A percentile compares a stretch with the other conserved stretches of the same genome.
Conservation (phyloP, 2,888 invertebrate species). For the Lamellibrachia satsuma region DNA sequence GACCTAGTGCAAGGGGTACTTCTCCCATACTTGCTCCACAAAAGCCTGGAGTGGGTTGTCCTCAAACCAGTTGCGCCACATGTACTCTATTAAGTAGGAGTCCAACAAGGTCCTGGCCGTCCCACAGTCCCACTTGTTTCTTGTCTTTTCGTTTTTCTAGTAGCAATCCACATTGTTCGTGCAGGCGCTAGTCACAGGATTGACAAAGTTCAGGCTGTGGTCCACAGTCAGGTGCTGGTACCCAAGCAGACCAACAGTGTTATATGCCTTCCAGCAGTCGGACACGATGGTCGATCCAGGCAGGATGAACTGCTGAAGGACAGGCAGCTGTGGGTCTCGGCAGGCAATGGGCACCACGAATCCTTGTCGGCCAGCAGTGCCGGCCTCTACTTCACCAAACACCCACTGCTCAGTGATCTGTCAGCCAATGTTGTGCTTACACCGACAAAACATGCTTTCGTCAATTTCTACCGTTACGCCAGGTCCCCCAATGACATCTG, state of each 20-base stretch:
- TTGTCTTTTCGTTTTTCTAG: neutral
- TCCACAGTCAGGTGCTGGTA: neutral
- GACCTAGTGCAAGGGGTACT: neutral
- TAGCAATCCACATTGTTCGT: constrained; percentile 3
- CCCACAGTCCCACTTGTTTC: neutral
- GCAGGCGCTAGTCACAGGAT: neutral
- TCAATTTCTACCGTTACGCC: neutral
- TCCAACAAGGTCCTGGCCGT: neutral
- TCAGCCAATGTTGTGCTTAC: neutral
- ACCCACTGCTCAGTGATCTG: neutral
- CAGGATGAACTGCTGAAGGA: neutral
- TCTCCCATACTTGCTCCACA: neutral
- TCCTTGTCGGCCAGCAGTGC: neutral
- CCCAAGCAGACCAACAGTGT: neutral
- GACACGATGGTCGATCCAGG: neutral
- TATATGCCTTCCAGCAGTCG: neutral
- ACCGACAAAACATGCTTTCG: neutral
- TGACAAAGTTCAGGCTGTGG: neutral
- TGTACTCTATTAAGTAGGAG: neutral
- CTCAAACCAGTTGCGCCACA: neutral
- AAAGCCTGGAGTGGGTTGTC: neutral
- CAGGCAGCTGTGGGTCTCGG: neutral
- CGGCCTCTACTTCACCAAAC: neutral
- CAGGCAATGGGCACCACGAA: neutral
- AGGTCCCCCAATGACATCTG: neutral